Base-by-base conservation (phyloP, 2,888 invertebrate genomes). In the Oscheius sp. region DNA sequence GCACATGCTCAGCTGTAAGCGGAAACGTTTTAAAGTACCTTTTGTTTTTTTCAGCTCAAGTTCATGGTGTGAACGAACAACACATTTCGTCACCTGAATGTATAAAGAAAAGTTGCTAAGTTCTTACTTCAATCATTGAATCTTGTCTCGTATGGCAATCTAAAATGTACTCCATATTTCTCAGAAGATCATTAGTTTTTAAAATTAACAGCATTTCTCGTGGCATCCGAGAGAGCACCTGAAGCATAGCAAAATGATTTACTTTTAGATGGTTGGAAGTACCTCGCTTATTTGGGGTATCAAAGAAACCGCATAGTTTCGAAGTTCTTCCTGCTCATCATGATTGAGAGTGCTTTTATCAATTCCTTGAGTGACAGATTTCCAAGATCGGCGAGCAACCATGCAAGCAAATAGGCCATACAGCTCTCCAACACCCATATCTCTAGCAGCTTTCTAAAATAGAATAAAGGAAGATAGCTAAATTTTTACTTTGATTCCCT, bases 351-450 rank as follows among this genome's bases (percentile, higher is more conserved):
- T 70, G 14, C 70, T 91, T 86, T 90, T 91, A 77, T 91, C 91
- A 67, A 97, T 91, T 41, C 97, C 97, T 78, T 90, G 89, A 82
- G 92, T 89, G 8, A 98, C 91, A 0, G 93, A 91, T 70, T 93
- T 91, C 97, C 97, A 98, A 0, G 81, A 81, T 50, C 97, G 89
- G 0, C 94, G 95, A 0, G 95, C 92, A 3, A 98, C 92, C 92
- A 98, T 96, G 85, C 96, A 96, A 0, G 94, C 93, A 86, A 98
- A 92, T 64, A 98, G 88, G 0, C 92, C 92, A 86, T 93, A 95
- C 71, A 94, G 87, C 79, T 94, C 91, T 0, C 91, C 91, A 12
- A 95, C 94, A 14, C 96, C 96, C 79, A 98, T 89, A 74, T 91
- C 90, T 70, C 90, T 89, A 1, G 93, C 91, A 85, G 94, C 91